phyloP scores from a whole-genome alignment of 1,140 invertebrate species.

The Tetramorium simillimum region DNA sequence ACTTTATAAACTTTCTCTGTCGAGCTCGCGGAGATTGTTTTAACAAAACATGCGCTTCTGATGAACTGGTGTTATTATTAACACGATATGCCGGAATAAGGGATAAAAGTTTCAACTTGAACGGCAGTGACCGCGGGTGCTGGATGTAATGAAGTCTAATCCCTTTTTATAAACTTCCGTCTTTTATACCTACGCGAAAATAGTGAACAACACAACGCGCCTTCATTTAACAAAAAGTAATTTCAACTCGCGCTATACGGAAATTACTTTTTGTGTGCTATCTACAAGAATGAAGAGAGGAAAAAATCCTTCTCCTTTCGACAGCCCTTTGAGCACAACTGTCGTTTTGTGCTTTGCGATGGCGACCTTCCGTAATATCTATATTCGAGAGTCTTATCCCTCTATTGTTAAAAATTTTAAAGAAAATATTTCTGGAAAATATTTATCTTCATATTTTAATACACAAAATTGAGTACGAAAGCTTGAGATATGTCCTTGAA shows the following conservation, averaged over 20 bases:
- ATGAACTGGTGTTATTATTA: slow-evolving; percentile 66
- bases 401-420: neutral
- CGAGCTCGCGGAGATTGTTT: neutral
- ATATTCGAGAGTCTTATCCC: neutral
- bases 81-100: neutral
- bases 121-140: neutral
- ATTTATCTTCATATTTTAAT: neutral
- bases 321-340: neutral
- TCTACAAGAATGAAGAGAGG: slow-evolving; percentile 25
- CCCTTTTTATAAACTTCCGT: slow-evolving; percentile 68
- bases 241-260: slow-evolving; percentile 30
- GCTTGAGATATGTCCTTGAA: neutral
- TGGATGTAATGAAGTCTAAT: slow-evolving; percentile 67
- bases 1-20: neutral
- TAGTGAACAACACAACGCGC: neutral
- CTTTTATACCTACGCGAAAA: neutral
- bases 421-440: neutral
- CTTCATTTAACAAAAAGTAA: slow-evolving; percentile 60
- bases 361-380: neutral
- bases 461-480: neutral
- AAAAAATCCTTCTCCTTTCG: neutral
- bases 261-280: slow-evolving; percentile 51
- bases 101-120: slow-evolving; percentile 50
- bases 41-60: slow-evolving; percentile 64
- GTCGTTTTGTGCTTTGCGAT: neutral